Evolutionary conservation across 2,888 invertebrate species (phyloP).

Genomic region (Pocota personata): DNA sequence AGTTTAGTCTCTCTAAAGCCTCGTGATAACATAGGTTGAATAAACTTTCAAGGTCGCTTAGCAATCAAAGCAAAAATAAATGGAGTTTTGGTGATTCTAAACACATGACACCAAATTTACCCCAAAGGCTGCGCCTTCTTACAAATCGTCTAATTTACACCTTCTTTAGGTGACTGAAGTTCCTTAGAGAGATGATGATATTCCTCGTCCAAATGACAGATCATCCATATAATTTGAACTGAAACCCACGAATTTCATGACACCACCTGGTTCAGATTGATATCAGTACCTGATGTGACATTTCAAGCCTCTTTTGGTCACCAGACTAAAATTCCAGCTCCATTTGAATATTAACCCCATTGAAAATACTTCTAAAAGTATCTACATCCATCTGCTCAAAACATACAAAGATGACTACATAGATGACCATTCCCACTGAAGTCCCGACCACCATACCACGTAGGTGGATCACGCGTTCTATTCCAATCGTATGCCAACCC

Average conservation of each 20-base stretch:
- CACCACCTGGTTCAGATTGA: not conserved
- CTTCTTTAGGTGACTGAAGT: too few relatives aligned
- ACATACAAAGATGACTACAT: not conserved
- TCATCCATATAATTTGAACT: not conserved
- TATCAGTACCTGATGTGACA: not conserved
- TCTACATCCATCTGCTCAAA: constrained; percentile 1
- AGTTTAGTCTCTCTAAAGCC: too few relatives aligned
- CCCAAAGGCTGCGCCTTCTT: too few relatives aligned
- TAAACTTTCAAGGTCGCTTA: too few relatives aligned
- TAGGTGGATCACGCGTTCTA: constrained; percentile 63
- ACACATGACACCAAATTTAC: too few relatives aligned
- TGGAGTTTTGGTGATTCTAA: too few relatives aligned
- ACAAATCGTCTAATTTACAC: too few relatives aligned
- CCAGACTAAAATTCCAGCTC: not conserved
- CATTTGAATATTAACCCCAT: constrained; percentile 24
- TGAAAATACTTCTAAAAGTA: constrained; percentile 16
- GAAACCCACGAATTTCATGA: not conserved
- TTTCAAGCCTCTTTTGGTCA: not conserved
- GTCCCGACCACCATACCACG: constrained; percentile 15
- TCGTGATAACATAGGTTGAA: too few relatives aligned
- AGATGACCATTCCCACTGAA: constrained; percentile 44
- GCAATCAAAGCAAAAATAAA: too few relatives aligned
- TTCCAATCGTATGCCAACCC: constrained; percentile 34
- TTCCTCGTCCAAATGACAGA: not conserved
- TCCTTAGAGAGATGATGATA: not conserved